Percentiles rank a stretch among this genome's conserved stretches.
Conservation (phyloP, 2,888 invertebrate species). For the Leucozona laternaria region DNA sequence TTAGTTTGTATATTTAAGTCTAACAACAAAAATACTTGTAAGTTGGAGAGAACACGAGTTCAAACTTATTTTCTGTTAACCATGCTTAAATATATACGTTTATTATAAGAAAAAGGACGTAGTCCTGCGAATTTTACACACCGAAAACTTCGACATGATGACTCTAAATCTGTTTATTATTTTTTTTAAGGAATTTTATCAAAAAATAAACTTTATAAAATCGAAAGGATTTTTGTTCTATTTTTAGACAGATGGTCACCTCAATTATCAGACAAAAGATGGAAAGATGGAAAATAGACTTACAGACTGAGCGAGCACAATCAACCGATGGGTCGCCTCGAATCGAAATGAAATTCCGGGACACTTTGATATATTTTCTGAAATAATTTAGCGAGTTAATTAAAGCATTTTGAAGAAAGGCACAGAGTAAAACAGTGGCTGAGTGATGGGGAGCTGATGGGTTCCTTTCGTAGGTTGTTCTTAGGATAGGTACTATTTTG, state of each 20-base stretch:
- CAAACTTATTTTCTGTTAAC: too few species aligned
- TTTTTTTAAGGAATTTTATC: too few species aligned
- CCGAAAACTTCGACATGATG: too few species aligned
- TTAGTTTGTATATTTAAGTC: too few species aligned
- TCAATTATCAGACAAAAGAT: not conserved
- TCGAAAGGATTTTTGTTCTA: too few species aligned
- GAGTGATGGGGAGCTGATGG: not conserved
- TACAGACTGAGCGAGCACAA: slow-evolving; percentile 5
- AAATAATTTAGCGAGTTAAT: slow-evolving; percentile 72
- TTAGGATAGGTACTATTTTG: not conserved
- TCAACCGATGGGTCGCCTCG: slow-evolving; percentile 35
- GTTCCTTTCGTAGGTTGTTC: not conserved
- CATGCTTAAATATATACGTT: too few species aligned
- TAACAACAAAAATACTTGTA: too few species aligned
- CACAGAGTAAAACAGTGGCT: not conserved
- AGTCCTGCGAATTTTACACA: too few species aligned
- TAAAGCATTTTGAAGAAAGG: slow-evolving; percentile 53
- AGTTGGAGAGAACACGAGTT: too few species aligned
- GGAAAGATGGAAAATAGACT: not conserved
- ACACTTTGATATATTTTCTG: slow-evolving; percentile 69
- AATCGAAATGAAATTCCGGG: slow-evolving; percentile 61
- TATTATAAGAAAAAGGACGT: too few species aligned
- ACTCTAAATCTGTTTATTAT: too few species aligned
- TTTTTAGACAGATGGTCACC: not conserved
- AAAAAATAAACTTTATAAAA: too few species aligned